Conservation (phyloP, 2,797 vertebrate genomes). For the Fistularia commersonii region DNA sequence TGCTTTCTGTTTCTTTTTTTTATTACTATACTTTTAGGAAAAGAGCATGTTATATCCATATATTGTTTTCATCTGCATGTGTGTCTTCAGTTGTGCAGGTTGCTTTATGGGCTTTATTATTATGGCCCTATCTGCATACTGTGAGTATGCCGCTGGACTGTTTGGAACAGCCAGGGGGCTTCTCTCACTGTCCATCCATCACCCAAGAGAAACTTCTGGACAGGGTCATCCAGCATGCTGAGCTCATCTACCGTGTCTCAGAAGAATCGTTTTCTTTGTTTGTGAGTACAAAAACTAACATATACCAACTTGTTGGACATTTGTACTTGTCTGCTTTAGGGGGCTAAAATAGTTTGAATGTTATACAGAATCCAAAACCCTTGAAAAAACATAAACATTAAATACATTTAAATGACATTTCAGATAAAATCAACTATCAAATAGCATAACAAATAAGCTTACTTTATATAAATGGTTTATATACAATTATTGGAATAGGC, state of each 20-base stretch:
- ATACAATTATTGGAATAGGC: too few species aligned
- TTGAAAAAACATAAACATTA: too few species aligned
- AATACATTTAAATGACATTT: too few species aligned
- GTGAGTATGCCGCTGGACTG: slow-evolving; percentile 63
- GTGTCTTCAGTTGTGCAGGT: slow-evolving; percentile 45
- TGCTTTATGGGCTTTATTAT: slow-evolving; percentile 42
- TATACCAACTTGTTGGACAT: too few species aligned
- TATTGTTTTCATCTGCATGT: slow-evolving; percentile 1
- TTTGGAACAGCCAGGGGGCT: slow-evolving; percentile 51
- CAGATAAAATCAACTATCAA: too few species aligned
- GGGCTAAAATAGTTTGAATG: background rate
- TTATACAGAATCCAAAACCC: too few species aligned
- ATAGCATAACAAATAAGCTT: too few species aligned
- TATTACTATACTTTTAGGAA: background rate
- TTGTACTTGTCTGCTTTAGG: background rate
- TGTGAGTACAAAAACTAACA: slow-evolving; percentile 57
- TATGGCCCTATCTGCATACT: slow-evolving; percentile 45
- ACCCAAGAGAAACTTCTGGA: slow-evolving; percentile 78
- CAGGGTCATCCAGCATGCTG: slow-evolving; percentile 75
- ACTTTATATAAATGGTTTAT: too few species aligned
- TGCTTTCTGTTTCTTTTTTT: too few species aligned
- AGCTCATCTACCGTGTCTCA: slow-evolving; percentile 75
- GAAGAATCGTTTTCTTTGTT: slow-evolving; percentile 74
- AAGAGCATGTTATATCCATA: background rate
- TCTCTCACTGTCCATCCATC: slow-evolving; percentile 64